Conservation (phyloP, 2,888 invertebrate genomes). For the Rhagophthalmus giganteus region DNA sequence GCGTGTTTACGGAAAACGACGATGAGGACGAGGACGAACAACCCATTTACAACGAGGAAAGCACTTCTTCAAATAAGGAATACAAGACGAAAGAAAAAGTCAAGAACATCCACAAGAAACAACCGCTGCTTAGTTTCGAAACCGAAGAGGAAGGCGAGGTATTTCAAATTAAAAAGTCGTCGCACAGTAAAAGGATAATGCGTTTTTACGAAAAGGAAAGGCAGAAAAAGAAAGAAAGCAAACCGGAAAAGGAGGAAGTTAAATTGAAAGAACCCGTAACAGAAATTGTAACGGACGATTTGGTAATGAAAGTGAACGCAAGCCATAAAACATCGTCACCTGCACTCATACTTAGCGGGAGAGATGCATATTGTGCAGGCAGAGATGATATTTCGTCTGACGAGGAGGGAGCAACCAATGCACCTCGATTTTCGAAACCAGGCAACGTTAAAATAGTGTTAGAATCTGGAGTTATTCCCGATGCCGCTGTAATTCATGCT, state of each 20-base stretch:
- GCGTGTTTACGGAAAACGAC: constrained; percentile 69
- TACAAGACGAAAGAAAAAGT: constrained; percentile 43
- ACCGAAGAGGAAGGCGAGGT: constrained; percentile 81
- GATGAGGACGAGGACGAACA: constrained; percentile 66
- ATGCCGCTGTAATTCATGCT: constrained; percentile 97
- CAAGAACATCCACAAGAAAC: constrained; percentile 53
- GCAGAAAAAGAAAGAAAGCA: constrained; percentile 61
- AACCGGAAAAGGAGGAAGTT: constrained; percentile 45
- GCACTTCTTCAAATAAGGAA: constrained; percentile 40
- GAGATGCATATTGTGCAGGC: constrained; percentile 81
- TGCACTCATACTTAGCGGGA: constrained; percentile 69
- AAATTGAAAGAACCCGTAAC: constrained; percentile 61
- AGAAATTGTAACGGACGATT: constrained; percentile 71
- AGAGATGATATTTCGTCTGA: constrained; percentile 67
- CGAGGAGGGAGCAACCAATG: constrained; percentile 59
- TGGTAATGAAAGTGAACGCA: constrained; percentile 61
- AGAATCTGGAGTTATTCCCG: constrained; percentile 90
- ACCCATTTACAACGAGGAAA: constrained; percentile 51
- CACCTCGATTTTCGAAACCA: constrained; percentile 63
- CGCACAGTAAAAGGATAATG: constrained; percentile 87
- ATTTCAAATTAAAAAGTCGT: constrained; percentile 95
- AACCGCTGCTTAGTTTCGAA: constrained; percentile 79
- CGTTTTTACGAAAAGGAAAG: constrained; percentile 81
- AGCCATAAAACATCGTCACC: constrained; percentile 50
- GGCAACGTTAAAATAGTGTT: constrained; percentile 80